Evolutionary conservation across 2,888 invertebrate species (phyloP).

Genomic region (Euzophera pinguis): DNA sequence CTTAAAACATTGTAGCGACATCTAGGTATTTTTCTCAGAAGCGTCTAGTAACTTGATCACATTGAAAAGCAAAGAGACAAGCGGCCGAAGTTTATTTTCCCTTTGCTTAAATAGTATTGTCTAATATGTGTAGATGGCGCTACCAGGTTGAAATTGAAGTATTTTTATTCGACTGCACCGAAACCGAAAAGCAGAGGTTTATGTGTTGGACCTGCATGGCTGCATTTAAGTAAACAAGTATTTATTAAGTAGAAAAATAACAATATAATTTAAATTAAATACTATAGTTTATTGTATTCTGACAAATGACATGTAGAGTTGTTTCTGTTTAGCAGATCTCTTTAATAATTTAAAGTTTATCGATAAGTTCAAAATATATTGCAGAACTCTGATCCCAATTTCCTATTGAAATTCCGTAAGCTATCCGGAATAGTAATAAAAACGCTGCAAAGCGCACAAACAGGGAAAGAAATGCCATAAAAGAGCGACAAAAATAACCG

Average conservation of each 20-base stretch:
- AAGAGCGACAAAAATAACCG: constrained; percentile 35
- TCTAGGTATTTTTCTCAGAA: too few relatives aligned
- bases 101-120: neutral
- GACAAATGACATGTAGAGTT: too few relatives aligned
- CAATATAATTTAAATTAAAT: too few relatives aligned
- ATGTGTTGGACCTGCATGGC: too few relatives aligned
- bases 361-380: neutral
- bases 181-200: too few relatives aligned
- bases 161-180: too few relatives aligned
- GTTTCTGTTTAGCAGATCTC: neutral
- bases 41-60: neutral
- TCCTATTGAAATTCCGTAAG: neutral
- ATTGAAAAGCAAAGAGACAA: neutral
- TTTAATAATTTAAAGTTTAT: neutral
- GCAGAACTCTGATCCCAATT: neutral
- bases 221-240: too few relatives aligned
- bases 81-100: neutral
- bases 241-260: too few relatives aligned
- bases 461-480: constrained; percentile 38
- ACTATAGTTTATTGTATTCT: too few relatives aligned
- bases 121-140: neutral
- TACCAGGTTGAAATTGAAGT: neutral
- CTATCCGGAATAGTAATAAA: constrained; percentile 6
- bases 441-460: constrained; percentile 24
- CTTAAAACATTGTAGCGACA: too few relatives aligned